phyloP scores from a whole-genome alignment of 2,113 vertebrate genomes.

The Balaeniceps rex region DNA sequence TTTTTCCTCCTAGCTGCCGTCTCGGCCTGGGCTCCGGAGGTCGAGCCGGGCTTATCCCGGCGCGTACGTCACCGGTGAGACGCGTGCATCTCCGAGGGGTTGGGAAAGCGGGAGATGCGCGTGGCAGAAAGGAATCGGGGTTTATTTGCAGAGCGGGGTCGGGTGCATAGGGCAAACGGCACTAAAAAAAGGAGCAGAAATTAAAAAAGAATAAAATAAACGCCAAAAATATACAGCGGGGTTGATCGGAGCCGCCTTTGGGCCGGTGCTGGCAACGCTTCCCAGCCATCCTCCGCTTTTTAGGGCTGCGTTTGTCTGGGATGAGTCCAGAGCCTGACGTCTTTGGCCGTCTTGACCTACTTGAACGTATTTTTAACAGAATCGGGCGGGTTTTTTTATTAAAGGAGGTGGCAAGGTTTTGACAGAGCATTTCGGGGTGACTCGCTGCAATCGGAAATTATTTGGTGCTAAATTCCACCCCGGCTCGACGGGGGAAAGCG shows the following conservation, averaged over 20 bases:
- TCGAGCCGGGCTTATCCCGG: not conserved
- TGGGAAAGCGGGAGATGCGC: not conserved
- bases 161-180: not conserved
- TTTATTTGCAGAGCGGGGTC: not conserved
- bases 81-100: accelerated
- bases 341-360: too few relatives aligned
- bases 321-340: accelerated
- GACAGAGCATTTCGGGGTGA: not conserved
- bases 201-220: too few relatives aligned
- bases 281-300: accelerated
- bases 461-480: not conserved
- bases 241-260: not conserved
- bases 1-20: not conserved
- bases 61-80: too few relatives aligned
- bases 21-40: too few relatives aligned
- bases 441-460: accelerated
- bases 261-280: not conserved
- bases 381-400: too few relatives aligned
- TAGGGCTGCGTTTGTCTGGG: not conserved
- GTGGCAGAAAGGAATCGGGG: too few relatives aligned
- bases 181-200: not conserved
- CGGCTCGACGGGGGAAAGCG: too few relatives aligned
- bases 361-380: not conserved
- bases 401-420: not conserved
- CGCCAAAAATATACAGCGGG: too few relatives aligned